These are phyloP conservation scores for Chaetodon trifascialis DNA, from an alignment of 2,113 vertebrate genomes.

Conservation along the genomic window DNA sequence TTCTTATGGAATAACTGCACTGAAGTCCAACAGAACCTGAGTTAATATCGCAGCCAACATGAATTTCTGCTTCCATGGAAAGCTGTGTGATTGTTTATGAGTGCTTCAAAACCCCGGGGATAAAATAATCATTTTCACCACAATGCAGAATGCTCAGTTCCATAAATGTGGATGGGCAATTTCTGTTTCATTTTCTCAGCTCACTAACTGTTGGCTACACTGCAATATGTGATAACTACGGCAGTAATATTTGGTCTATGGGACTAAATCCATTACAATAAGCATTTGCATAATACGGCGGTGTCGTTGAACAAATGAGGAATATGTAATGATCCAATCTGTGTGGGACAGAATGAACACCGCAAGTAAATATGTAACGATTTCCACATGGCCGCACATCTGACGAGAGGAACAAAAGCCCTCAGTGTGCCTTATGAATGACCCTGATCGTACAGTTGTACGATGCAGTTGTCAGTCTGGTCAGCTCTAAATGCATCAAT, in stretches of 20 bases:
- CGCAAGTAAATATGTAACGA: conserved; percentile 74
- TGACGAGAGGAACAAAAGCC: conserved; percentile 65
- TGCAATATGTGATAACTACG: conserved; percentile 70
- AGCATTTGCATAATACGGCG: conserved; percentile 79
- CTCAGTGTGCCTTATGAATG: conserved; percentile 51
- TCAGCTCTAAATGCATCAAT: conserved; percentile 44
- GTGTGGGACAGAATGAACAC: conserved; percentile 70
- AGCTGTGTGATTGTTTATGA: conserved; percentile 67
- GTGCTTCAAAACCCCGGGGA: conserved; percentile 67
- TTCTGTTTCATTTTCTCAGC: conserved; percentile 79
- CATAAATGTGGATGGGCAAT: conserved; percentile 75
- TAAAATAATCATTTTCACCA: conserved; percentile 69
- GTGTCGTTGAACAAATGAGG: conserved; percentile 76
- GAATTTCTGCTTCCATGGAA: conserved; percentile 63
- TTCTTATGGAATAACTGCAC: conserved; percentile 61
- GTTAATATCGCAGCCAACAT: conserved; percentile 58
- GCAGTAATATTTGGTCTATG: conserved; percentile 74
- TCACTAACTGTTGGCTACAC: conserved; percentile 82
- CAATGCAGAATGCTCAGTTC: conserved; percentile 60
- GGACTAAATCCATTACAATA: conserved; percentile 77
- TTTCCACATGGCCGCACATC: conserved; percentile 76
- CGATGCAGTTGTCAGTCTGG: conserved; percentile 45
- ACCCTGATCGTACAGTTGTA: conserved; percentile 58
- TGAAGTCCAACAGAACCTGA: conserved; percentile 50
- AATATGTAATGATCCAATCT: conserved; percentile 80